Conservation (phyloP, 1,140 invertebrate genomes). For the Antheraea mylitta region DNA sequence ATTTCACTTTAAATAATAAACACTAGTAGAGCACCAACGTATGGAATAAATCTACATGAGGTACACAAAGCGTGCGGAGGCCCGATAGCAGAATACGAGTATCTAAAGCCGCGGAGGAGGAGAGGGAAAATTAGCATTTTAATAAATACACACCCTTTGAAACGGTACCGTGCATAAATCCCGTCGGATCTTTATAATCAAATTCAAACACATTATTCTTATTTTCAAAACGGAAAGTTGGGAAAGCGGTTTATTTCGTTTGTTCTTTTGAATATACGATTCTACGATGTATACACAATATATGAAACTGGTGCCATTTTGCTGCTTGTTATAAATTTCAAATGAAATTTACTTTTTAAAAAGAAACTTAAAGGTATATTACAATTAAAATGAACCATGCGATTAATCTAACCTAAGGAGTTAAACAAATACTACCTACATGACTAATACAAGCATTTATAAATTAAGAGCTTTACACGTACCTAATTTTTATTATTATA, state of each 20-base stretch:
- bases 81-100: constrained; percentile 57
- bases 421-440: no score
- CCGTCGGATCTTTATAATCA: constrained; percentile 74
- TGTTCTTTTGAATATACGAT: constrained; percentile 9
- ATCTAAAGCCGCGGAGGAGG: constrained; percentile 58
- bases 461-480: no score
- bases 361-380: no score
- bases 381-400: no score
- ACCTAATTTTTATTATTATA: no score
- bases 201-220: constrained; percentile 75
- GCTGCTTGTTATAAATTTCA: neutral
- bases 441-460: no score
- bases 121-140: constrained; percentile 75
- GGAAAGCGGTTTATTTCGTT: constrained; percentile 33
- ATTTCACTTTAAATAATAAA: constrained; percentile 30
- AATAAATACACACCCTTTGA: constrained; percentile 78
- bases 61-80: constrained; percentile 71
- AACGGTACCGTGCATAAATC: constrained; percentile 70
- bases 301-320: neutral
- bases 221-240: constrained; percentile 55
- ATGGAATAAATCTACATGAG: constrained; percentile 73
- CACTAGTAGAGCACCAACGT: constrained; percentile 44
- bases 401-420: no score
- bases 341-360: neutral
- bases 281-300: neutral